phyloP scores from a whole-genome alignment of 2,888 invertebrate species.

The Limnephilus auricula region DNA sequence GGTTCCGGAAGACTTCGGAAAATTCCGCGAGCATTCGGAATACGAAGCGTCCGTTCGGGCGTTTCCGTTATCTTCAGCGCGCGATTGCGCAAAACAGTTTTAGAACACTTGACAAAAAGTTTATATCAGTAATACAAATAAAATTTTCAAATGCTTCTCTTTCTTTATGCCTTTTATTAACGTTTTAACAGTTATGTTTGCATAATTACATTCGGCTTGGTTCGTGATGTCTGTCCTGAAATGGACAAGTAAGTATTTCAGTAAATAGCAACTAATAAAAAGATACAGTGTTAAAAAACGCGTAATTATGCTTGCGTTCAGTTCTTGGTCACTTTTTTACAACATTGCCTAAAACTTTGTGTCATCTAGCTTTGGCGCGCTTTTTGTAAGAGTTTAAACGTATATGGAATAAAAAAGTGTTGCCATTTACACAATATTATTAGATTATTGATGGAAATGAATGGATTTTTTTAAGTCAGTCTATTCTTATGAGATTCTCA shows the following conservation, averaged over 20 bases:
- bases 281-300: neutral
- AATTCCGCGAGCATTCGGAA: neutral
- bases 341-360: neutral
- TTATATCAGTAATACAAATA: neutral
- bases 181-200: neutral
- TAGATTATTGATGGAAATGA: neutral
- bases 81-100: neutral
- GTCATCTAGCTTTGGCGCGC: neutral
- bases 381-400: neutral
- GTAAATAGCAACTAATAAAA: neutral
- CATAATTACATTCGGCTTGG: neutral
- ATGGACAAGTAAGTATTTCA: neutral
- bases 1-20: neutral
- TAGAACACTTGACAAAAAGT: neutral
- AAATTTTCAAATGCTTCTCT: neutral
- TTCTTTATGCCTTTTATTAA: neutral
- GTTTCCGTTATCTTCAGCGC: neutral
- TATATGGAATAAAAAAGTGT: neutral
- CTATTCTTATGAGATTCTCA: neutral
- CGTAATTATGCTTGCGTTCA: neutral
- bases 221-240: constrained; percentile 2
- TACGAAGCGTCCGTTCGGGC: neutral
- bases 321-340: neutral
- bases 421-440: neutral
- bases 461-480: neutral